phyloP scores from a whole-genome alignment of 2,113 vertebrate species.

The Mellivora capensis region DNA sequence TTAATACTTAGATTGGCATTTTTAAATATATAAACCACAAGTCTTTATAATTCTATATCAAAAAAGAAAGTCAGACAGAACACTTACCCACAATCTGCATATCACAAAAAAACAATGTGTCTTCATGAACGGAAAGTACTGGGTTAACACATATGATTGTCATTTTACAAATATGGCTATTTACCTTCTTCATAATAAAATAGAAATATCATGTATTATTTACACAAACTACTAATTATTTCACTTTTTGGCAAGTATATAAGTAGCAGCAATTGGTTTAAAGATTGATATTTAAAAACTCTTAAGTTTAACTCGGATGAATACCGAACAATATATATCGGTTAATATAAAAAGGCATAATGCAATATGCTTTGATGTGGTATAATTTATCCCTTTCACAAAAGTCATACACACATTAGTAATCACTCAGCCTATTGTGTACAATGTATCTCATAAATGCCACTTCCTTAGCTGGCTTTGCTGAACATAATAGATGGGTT shows the following conservation, averaged over 20 bases:
- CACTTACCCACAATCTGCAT: slow-evolving; percentile 83
- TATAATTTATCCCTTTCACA: slow-evolving; percentile 8
- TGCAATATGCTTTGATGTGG: slow-evolving; percentile 11
- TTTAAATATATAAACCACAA: slow-evolving; percentile 82
- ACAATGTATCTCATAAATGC: not conserved
- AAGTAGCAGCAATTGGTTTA: slow-evolving; percentile 85
- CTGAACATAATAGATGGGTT: not conserved
- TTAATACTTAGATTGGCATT: slow-evolving; percentile 86
- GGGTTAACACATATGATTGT: slow-evolving; percentile 88
- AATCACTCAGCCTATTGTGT: not conserved
- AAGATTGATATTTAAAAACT: slow-evolving; percentile 72
- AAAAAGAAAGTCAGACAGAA: slow-evolving; percentile 79
- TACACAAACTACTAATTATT: slow-evolving; percentile 79
- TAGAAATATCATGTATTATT: slow-evolving; percentile 78
- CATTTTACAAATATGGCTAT: slow-evolving; percentile 81
- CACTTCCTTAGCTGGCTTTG: not conserved
- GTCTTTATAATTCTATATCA: slow-evolving; percentile 79
- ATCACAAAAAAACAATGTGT: slow-evolving; percentile 85
- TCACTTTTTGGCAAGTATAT: slow-evolving; percentile 83
- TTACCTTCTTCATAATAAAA: slow-evolving; percentile 81
- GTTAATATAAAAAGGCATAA: slow-evolving; percentile 39
- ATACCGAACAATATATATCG: not conserved
- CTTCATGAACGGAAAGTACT: slow-evolving; percentile 76
- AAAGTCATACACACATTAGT: not conserved
- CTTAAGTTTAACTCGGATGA: slow-evolving; percentile 40